These are phyloP conservation scores for Gymnorhina tibicen DNA, from an alignment of 2,113 vertebrate species.

Conservation along the genomic window DNA sequence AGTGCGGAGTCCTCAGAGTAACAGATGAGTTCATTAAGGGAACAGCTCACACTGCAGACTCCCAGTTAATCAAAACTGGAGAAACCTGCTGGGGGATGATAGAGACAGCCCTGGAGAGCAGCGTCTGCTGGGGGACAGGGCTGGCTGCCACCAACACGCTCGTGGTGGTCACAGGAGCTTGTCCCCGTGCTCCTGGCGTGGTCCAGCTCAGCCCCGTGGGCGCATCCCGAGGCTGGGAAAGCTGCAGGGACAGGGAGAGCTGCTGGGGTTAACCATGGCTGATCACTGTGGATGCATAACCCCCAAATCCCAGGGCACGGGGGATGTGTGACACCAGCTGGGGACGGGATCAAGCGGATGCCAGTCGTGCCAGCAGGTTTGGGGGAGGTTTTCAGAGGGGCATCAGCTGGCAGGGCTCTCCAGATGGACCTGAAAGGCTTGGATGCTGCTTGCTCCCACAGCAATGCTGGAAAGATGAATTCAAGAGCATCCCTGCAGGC, in stretches of 20 bases:
- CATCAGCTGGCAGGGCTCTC: background rate
- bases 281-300: background rate
- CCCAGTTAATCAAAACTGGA: slow-evolving; percentile 61
- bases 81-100: background rate
- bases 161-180: background rate
- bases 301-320: background rate
- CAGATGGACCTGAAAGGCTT: background rate
- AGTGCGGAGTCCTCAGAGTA: slow-evolving; percentile 33
- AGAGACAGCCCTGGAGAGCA: background rate
- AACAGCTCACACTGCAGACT: slow-evolving; percentile 35
- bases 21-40: slow-evolving; percentile 68
- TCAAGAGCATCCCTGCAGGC: background rate
- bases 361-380: background rate
- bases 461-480: background rate
- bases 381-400: background rate
- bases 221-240: background rate
- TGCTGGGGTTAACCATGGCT: background rate
- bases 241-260: background rate
- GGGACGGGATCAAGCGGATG: background rate
- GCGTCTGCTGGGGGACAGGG: background rate
- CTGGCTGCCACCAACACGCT: background rate
- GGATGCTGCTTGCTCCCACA: background rate
- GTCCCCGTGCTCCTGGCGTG: fast-evolving
- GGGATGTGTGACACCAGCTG: background rate
- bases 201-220: background rate